Conservation (phyloP, 2,113 vertebrate species). For the Perccottus glenii region DNA sequence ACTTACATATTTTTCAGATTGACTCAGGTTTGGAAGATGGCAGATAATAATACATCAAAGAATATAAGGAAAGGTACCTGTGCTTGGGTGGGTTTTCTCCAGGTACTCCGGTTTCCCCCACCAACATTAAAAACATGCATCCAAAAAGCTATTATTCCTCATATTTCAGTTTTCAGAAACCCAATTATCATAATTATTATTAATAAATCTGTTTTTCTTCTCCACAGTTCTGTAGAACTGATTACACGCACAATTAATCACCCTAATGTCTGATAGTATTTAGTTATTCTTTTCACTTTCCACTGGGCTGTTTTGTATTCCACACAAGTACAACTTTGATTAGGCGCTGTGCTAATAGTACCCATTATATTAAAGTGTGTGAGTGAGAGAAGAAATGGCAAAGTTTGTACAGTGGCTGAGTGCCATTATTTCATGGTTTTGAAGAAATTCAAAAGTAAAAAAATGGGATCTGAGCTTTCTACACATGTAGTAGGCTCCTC, state of each 20-base stretch:
- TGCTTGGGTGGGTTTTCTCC: no score
- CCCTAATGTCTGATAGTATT: not conserved
- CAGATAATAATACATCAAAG: no score
- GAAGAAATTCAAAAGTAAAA: no score
- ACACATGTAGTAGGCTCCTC: constrained; percentile 14
- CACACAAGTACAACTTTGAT: constrained; percentile 17
- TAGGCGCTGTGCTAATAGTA: constrained; percentile 21
- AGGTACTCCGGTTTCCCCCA: no score
- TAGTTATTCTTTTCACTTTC: not conserved
- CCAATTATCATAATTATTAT: not conserved
- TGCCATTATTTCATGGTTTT: no score
- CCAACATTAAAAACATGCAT: no score
- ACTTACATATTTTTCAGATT: not conserved
- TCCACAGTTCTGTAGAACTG: not conserved
- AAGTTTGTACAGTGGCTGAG: constrained; percentile 49
- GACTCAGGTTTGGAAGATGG: no score
- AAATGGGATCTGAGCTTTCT: no score
- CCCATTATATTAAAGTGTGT: constrained; percentile 30
- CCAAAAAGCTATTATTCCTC: no score
- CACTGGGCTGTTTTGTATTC: constrained; percentile 5
- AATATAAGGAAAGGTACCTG: no score
- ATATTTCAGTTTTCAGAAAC: no score
- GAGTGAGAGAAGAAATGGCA: constrained; percentile 36
- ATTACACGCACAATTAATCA: not conserved
- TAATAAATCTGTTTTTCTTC: not conserved